Evolutionary conservation across 2,888 invertebrate species (phyloP), one percentile per base, ranked within the genome.

Genomic region (Stenichneumon culpator): DNA sequence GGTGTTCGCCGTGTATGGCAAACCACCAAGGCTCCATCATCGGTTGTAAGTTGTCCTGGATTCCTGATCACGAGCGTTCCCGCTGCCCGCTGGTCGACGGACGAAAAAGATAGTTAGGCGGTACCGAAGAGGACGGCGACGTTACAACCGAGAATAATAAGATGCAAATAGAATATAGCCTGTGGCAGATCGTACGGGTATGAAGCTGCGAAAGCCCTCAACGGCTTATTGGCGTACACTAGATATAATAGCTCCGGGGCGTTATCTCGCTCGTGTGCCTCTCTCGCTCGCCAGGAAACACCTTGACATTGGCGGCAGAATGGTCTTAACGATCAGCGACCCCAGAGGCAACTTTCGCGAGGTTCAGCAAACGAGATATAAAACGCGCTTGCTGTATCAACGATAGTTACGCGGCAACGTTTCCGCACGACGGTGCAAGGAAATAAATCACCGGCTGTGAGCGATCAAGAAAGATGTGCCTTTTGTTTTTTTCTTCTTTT

Each of bases 221-320:
- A 60, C 65, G 72, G 70, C 75, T 77, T 72, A 79, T 85, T 79
- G 72, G 84, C 79, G 82, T 74, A 68, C 67, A 44, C 60, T 44
- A 79, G 75, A 82, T 57, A 82, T 69, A 82, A 82, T 79, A 82
- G 79, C 82, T 75, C 79, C 82, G 67, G 79, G 82, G 70, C 79
- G 16, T 75, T 85, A 82, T 82, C 72, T 82, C 79, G 70, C 70
- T 75, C 82, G 67, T 75, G 52, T 16, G 22, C n/a, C 69, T 74
- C 54, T 44, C 69, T 77, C 70, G 44, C 73, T 82, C 74, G 74
- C 79, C 67, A 28, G 72, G 67, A 54, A 79, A 79, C 75, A 79
- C 88, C 88, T 88, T 88, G 88, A 88, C 88, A 88, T 88, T 87
- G 88, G 82, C 81, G 88, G 79, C 79, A 67, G 78, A 86, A 85